A percentile compares a stretch with the other conserved stretches of the same genome.
Conservation (phyloP, 2,888 invertebrate genomes). For the Euplagia quadripunctaria region DNA sequence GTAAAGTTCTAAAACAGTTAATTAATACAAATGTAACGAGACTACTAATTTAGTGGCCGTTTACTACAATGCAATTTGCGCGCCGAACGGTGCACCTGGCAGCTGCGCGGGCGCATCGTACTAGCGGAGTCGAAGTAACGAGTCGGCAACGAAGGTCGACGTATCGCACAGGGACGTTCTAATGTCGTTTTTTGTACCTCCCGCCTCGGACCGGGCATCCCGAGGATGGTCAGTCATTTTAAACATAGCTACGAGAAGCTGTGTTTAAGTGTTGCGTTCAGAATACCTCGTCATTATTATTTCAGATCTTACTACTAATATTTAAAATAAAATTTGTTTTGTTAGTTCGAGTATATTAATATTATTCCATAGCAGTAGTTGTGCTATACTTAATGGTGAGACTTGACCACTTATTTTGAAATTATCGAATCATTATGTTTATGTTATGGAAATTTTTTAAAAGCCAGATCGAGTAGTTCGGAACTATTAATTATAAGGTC, state of each 20-base stretch:
- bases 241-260: slow-evolving; percentile 19
- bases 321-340: not conserved
- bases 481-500: slow-evolving; percentile 14
- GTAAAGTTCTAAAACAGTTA: slow-evolving; percentile 9
- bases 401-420: not conserved
- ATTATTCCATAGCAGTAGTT: not conserved
- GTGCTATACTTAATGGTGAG: not conserved
- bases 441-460: slow-evolving; percentile 1
- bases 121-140: slow-evolving; percentile 35
- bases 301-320: not conserved
- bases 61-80: slow-evolving; percentile 33
- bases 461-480: slow-evolving; percentile 10
- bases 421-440: not conserved
- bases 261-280: slow-evolving; percentile 3
- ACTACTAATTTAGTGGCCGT: slow-evolving; percentile 30
- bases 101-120: slow-evolving; percentile 62
- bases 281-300: slow-evolving; percentile 7
- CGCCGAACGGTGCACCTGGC: slow-evolving; percentile 60
- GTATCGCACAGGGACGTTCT: slow-evolving; percentile 69
- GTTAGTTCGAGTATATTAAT: not conserved
- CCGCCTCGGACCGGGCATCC: slow-evolving; percentile 21
- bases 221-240: slow-evolving; percentile 19
- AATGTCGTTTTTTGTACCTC: slow-evolving; percentile 70
- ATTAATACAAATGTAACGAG: slow-evolving; percentile 25
- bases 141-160: slow-evolving; percentile 73